Base-by-base conservation (phyloP, 2,888 invertebrate genomes). In the Megaustenia siamemsis region DNA sequence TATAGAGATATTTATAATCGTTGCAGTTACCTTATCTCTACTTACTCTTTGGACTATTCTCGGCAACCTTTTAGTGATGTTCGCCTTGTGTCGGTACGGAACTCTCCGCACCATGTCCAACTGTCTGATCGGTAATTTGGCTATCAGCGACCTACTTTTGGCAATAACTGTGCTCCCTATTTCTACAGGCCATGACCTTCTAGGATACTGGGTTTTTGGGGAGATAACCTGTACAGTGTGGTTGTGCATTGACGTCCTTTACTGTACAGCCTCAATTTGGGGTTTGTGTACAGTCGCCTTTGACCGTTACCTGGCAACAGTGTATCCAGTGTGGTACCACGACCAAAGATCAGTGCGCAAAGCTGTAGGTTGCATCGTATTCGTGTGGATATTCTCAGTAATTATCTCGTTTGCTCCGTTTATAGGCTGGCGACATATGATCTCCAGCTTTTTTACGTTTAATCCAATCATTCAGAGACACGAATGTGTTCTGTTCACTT, bases 221-320 rank as follows among this genome's bases (percentile, higher is more conserved):
- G 88, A 91, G 79, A 87, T 90, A 2, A 90, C 93, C 88, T 94
- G 93, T 84, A 92, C 91, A 35, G 83, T 92, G 21, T 93, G 93
- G 93, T 86, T 93, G n/a, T 90, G 89, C 76, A 90, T 92, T 8
- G 94, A 94, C 87, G 94, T 94, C 0, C 89, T 94, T 38, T 93
- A 93, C 87, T 94, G 94, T 88, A 94, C 94, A 8, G 94, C 94
- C 3, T 94, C 94, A 24, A 93, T 94, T 32, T 94, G 94, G 94
- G 93, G 93, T 71, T 89, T 94, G 38, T 93, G 93, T 86, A 93
- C 93, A 28, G 94, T 94, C 38, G 94, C 94, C 5, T 91, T 94
- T 21, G 94, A 94, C 86, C 90, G 94, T 3, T 94, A 93, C 87
- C 92, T 94, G 6, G 94, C 94, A 10, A 94, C 94, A 2, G 91